Percentiles rank a stretch among this genome's conserved stretches.
Evolutionary conservation across 2,888 invertebrate species (phyloP).

Genomic region (Plebejus anna): DNA sequence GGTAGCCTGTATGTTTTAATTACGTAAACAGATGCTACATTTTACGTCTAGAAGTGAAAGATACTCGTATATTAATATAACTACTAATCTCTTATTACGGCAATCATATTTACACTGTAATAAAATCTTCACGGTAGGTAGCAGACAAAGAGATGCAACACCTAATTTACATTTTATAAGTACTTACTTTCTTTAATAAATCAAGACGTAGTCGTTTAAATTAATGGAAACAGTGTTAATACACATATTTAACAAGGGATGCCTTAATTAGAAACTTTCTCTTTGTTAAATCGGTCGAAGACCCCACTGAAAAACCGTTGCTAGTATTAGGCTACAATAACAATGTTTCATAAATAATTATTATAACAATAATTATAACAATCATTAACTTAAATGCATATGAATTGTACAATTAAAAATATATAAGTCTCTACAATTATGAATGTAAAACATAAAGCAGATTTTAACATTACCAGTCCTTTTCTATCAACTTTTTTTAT

Average conservation of each 20-base stretch:
- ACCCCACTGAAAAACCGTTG: background rate
- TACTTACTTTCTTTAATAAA: background rate
- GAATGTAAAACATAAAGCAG: no score
- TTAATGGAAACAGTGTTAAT: background rate
- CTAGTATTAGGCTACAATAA: background rate
- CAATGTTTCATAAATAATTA: no score
- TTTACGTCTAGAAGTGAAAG: background rate
- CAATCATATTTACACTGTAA: background rate
- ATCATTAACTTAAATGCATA: no score
- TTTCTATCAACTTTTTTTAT: no score
- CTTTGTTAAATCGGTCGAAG: background rate
- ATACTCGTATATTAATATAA: background rate
- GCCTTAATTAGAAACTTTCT: background rate
- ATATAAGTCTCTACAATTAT: no score
- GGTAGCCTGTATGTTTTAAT: no score
- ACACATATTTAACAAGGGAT: background rate
- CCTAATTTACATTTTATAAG: background rate
- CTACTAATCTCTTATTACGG: background rate
- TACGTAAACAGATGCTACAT: no score
- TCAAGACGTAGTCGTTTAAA: background rate
- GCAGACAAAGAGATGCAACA: background rate
- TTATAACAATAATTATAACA: no score
- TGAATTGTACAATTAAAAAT: no score
- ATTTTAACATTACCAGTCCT: no score
- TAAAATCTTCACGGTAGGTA: background rate